Evolutionary conservation across 2,888 invertebrate genomes (phyloP).

Genomic region (Drosophila nr. fundita): DNA sequence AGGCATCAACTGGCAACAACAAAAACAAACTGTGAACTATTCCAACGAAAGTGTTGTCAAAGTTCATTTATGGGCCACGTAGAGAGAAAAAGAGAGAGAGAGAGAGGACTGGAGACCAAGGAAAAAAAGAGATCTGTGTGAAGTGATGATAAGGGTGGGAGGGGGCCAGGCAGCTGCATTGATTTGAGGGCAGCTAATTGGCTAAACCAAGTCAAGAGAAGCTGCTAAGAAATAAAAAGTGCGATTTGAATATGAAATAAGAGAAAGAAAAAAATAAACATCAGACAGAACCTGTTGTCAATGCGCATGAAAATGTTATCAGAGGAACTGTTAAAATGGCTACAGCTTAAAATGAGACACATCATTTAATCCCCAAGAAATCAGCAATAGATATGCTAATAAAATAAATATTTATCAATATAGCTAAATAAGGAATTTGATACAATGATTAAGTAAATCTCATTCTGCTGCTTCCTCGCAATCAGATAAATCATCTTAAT

Average conservation of each 20-base stretch:
- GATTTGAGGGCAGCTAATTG: constrained; percentile 54
- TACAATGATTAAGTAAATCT: too few relatives aligned
- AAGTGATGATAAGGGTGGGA: background rate
- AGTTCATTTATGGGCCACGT: constrained; percentile 31
- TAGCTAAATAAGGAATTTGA: too few relatives aligned
- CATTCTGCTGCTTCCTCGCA: background rate
- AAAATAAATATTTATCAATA: too few relatives aligned
- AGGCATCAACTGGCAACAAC: constrained; percentile 5
- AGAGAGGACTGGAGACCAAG: too few relatives aligned
- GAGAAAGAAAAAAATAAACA: background rate
- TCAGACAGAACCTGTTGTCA: constrained; percentile 17
- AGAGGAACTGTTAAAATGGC: background rate
- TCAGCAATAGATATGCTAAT: background rate
- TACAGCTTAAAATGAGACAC: background rate
- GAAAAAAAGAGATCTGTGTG: background rate
- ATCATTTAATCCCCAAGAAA: background rate
- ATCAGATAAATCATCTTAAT: background rate
- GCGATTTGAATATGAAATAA: constrained; percentile 28
- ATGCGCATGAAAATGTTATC: background rate
- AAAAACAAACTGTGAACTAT: constrained; percentile 54
- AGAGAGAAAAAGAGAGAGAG: too few relatives aligned
- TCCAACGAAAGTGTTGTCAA: constrained; percentile 59
- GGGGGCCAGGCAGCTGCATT: constrained; percentile 35
- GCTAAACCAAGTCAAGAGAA: constrained; percentile 22
- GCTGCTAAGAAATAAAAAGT: constrained; percentile 1